Conservation (phyloP, 2,797 vertebrate species). For the Jordanella pulchra region DNA sequence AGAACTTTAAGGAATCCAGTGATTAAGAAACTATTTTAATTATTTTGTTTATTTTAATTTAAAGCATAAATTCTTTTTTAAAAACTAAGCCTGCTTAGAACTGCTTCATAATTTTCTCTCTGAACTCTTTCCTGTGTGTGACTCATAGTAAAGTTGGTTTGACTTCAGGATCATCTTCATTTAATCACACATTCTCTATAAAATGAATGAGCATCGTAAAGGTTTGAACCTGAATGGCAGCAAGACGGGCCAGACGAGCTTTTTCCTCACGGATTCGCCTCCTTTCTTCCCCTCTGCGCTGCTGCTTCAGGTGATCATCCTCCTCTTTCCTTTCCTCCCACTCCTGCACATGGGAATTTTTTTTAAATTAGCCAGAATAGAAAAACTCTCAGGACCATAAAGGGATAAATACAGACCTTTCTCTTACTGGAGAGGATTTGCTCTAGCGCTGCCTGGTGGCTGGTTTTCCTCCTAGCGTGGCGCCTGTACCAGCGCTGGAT, state of each 20-base stretch:
- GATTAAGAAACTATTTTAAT: too few species aligned
- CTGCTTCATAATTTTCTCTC: too few species aligned
- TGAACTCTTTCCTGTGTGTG: too few species aligned
- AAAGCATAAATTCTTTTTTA: too few species aligned
- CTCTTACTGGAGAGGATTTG: constrained; percentile 78
- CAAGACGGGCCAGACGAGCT: constrained; percentile 83
- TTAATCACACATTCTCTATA: too few species aligned
- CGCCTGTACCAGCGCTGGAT: constrained; percentile 94
- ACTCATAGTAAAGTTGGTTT: neutral
- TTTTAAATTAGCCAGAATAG: neutral
- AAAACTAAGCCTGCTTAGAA: too few species aligned
- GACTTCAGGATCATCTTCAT: neutral
- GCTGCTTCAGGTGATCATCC: constrained; percentile 70
- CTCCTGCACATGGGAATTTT: constrained; percentile 48
- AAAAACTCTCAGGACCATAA: neutral
- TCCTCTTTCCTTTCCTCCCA: constrained; percentile 71
- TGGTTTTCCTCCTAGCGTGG: constrained; percentile 68
- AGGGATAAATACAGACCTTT: constrained; percentile 75
- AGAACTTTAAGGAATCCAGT: neutral
- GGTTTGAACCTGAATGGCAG: constrained; percentile 86
- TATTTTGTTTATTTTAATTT: too few species aligned
- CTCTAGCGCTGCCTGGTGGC: constrained; percentile 64
- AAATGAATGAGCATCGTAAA: neutral
- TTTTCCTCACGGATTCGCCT: constrained; percentile 88
- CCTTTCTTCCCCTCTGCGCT: constrained; percentile 82